Percentiles rank a stretch among this genome's conserved stretches.
Evolutionary conservation across 2,797 vertebrate genomes (phyloP).

Genomic region (Rhinatrema bivittatum): DNA sequence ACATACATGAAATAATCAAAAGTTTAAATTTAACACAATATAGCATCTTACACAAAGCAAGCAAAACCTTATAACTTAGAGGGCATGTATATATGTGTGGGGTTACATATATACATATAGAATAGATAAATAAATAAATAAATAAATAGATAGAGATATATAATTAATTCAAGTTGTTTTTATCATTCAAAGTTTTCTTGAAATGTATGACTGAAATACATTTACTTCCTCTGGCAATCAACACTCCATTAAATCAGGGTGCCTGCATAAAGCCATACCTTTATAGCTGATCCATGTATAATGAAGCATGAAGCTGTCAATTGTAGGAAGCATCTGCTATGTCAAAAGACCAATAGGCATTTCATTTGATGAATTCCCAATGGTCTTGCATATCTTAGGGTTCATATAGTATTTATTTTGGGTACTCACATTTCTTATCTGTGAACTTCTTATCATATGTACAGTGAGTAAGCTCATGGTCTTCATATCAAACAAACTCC

Average conservation of each 20-base stretch:
- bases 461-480: constrained; percentile 39
- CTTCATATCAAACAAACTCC: constrained; percentile 37
- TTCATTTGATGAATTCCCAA: constrained; percentile 69
- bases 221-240: constrained; percentile 35
- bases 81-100: no score
- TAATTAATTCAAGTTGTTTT: no score
- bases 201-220: constrained; percentile 31
- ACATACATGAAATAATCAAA: no score
- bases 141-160: no score
- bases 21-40: no score
- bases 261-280: constrained; percentile 62
- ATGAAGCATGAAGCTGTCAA: constrained; percentile 80
- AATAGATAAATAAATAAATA: no score
- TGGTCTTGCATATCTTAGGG: constrained; percentile 63
- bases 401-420: constrained; percentile 60
- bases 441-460: constrained; percentile 64
- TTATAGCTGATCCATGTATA: constrained; percentile 75
- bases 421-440: constrained; percentile 50
- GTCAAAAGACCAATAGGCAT: constrained; percentile 81
- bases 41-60: no score
- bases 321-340: constrained; percentile 74
- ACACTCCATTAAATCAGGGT: constrained; percentile 42
- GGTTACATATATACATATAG: no score
- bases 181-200: constrained; percentile 64
- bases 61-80: no score